These are phyloP conservation scores for Rhabdomys dilectus DNA, from an alignment of 2,113 vertebrate species.

Conservation along the genomic window DNA sequence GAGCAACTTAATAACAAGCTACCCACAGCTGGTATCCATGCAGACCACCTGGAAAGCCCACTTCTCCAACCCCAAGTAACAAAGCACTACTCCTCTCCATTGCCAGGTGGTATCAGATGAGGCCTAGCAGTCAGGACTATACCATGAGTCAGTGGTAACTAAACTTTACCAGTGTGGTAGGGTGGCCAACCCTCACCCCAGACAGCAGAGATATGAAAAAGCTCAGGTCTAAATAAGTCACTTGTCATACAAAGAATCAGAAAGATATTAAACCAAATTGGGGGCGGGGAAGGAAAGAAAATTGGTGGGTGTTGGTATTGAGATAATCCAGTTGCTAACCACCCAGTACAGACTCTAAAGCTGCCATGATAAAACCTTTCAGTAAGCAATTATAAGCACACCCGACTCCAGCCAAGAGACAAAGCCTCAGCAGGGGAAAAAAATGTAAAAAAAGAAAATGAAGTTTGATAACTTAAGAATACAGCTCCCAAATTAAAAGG, in stretches of 20 bases:
- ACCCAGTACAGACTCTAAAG: conserved; percentile 3
- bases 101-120: not conserved
- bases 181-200: not conserved
- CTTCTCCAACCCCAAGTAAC: not conserved
- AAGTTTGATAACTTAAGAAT: not conserved
- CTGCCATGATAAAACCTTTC: not conserved
- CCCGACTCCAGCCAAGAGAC: not conserved
- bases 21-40: not conserved
- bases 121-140: not conserved
- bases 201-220: not conserved
- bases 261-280: conserved; percentile 25
- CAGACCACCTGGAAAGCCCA: not conserved
- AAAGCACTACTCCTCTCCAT: not conserved
- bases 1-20: not conserved
- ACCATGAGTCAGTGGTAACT: not conserved
- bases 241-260: not conserved
- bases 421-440: not conserved
- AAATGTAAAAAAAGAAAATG: not conserved
- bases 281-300: not conserved
- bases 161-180: not conserved
- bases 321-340: not conserved
- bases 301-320: not conserved
- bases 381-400: not conserved
- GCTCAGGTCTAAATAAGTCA: not conserved
- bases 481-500: not conserved